Conservation (phyloP, 2,113 vertebrate genomes). For the Sturnira hondurensis region DNA sequence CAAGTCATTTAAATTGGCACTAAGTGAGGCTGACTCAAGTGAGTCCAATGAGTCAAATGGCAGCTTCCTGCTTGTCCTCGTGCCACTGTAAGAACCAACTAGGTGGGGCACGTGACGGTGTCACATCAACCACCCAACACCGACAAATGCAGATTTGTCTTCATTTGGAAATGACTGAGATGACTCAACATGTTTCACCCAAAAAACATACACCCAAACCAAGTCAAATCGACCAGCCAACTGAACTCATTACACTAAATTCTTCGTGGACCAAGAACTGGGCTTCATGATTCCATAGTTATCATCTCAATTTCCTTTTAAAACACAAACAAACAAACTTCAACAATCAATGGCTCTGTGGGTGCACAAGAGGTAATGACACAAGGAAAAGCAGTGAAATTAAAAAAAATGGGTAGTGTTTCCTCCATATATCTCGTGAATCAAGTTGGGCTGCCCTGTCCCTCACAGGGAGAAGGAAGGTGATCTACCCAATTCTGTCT, state of each 20-base stretch:
- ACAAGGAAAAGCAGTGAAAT: background rate
- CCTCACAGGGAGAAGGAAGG: background rate
- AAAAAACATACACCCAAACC: background rate
- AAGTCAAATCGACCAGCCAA: background rate
- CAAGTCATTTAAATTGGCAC: background rate
- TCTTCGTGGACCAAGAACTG: background rate
- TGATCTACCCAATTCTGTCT: background rate
- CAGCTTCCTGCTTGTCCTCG: background rate
- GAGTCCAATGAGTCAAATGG: background rate
- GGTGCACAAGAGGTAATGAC: background rate
- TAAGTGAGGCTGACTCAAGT: background rate
- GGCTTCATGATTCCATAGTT: background rate
- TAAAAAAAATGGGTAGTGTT: background rate
- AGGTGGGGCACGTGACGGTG: background rate
- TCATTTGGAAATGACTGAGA: background rate
- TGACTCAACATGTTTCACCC: background rate
- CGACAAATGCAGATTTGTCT: background rate
- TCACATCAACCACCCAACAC: background rate
- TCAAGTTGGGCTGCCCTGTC: background rate
- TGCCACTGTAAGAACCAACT: background rate
- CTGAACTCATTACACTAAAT: background rate
- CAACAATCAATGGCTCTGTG: background rate
- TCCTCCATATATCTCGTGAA: background rate
- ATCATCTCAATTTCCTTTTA: background rate
- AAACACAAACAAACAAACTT: background rate